These are phyloP conservation scores for Camponotus pennsylvanicus DNA, from an alignment of 1,140 invertebrate genomes.

Conservation along the genomic window DNA sequence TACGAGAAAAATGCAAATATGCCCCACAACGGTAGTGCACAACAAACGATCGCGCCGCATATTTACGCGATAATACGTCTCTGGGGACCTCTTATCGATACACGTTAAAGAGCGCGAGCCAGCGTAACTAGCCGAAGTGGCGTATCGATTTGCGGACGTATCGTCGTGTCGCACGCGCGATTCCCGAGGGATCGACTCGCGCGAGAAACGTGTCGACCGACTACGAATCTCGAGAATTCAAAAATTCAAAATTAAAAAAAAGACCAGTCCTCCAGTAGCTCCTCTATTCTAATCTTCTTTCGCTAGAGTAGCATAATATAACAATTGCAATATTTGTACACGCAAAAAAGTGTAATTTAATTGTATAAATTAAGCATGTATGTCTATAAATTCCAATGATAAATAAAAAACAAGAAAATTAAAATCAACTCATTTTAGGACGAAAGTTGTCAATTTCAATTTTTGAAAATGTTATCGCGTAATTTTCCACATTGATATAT, in stretches of 20 bases:
- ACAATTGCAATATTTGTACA: no score
- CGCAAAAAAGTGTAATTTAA: no score
- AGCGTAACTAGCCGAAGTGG: constrained; percentile 38
- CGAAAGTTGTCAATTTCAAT: no score
- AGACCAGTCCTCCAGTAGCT: no score
- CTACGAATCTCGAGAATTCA: neutral
- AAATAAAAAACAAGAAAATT: no score
- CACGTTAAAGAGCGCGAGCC: constrained; percentile 51
- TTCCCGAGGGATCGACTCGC: constrained; percentile 45
- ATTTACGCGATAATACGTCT: constrained; percentile 35
- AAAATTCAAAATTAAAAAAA: neutral
- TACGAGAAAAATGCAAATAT: neutral
- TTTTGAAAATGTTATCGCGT: no score
- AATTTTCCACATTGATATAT: no score
- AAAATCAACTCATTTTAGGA: no score
- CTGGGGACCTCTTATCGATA: constrained; percentile 28
- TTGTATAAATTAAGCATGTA: no score
- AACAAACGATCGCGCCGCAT: neutral
- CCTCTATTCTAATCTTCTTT: no score
- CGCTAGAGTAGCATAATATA: no score
- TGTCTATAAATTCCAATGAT: no score
- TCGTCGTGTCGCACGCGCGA: constrained; percentile 28
- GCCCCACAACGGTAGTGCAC: neutral
- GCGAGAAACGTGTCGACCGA: neutral
- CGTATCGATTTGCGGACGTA: constrained; percentile 47